phyloP scores from a whole-genome alignment of 2,113 vertebrate genomes.

The Phylloscopus trochiloides region DNA sequence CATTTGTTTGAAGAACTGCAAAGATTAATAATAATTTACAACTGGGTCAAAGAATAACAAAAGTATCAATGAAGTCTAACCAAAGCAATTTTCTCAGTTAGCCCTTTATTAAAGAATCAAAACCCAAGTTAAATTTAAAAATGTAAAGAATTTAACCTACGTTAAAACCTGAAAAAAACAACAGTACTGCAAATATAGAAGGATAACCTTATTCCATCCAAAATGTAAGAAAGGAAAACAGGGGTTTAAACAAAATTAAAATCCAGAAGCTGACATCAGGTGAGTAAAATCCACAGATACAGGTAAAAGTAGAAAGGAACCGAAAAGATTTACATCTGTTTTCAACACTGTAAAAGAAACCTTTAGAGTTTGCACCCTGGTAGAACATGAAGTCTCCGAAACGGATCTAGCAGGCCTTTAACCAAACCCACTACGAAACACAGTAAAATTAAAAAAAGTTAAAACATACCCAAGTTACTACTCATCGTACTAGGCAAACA shows the following conservation, averaged over 20 bases:
- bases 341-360: not conserved
- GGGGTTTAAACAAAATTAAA: not conserved
- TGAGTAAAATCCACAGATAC: not conserved
- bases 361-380: not conserved
- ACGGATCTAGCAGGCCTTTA: not conserved
- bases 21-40: not conserved
- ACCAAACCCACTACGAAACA: not conserved
- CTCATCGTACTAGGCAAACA: conserved; percentile 83
- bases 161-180: not conserved
- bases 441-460: not conserved
- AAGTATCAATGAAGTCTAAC: not conserved
- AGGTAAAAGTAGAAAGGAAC: not conserved
- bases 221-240: not conserved
- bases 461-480: not conserved
- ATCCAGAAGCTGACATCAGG: not conserved
- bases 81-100: conserved; percentile 28
- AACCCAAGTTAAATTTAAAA: not conserved
- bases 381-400: not conserved
- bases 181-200: not conserved
- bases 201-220: not conserved
- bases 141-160: not conserved
- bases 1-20: not conserved
- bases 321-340: not conserved
- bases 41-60: not conserved
- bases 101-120: conserved; percentile 43